Evolutionary conservation across 64 coral and sea anemone species (phyloP).

Genomic region (Montipora efflorescens): DNA sequence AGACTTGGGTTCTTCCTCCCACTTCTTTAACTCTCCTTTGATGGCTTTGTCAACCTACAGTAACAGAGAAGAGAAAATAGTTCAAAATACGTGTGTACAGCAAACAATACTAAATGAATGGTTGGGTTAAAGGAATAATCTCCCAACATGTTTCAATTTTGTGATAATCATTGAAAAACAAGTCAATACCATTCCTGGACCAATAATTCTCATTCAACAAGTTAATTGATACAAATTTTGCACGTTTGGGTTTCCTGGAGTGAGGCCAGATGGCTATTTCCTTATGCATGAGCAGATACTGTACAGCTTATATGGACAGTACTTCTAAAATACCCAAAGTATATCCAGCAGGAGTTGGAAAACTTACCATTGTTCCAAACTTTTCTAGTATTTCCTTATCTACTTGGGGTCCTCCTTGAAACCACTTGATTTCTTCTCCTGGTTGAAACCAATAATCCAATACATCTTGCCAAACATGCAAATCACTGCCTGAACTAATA

Average conservation of each 20-base stretch:
- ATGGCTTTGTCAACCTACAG: slow-evolving; percentile 82
- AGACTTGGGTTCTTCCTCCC: slow-evolving; percentile 76
- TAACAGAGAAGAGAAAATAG: too few species aligned
- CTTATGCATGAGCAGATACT: background rate
- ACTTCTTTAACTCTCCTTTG: slow-evolving; percentile 78
- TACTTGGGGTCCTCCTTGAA: slow-evolving; percentile 69
- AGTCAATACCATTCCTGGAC: too few species aligned
- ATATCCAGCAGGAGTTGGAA: background rate
- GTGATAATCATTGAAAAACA: too few species aligned
- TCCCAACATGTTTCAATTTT: too few species aligned
- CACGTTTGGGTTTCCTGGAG: too few species aligned
- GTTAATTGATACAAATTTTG: too few species aligned
- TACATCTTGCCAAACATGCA: slow-evolving; percentile 39
- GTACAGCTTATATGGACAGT: background rate
- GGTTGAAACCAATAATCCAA: slow-evolving; percentile 93
- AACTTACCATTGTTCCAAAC: slow-evolving; percentile 73
- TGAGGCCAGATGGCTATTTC: too few species aligned
- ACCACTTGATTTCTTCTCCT: slow-evolving; percentile 69
- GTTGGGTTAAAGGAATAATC: too few species aligned
- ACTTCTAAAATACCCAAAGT: background rate
- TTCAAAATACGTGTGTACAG: too few species aligned
- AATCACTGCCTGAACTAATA: background rate
- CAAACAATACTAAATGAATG: too few species aligned
- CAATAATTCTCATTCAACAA: too few species aligned
- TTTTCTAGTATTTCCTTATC: slow-evolving; percentile 75